A percentile compares a stretch with the other conserved stretches of the same genome.
phyloP scores from a whole-genome alignment of 2,888 invertebrate species.

The Brachyptera risi region DNA sequence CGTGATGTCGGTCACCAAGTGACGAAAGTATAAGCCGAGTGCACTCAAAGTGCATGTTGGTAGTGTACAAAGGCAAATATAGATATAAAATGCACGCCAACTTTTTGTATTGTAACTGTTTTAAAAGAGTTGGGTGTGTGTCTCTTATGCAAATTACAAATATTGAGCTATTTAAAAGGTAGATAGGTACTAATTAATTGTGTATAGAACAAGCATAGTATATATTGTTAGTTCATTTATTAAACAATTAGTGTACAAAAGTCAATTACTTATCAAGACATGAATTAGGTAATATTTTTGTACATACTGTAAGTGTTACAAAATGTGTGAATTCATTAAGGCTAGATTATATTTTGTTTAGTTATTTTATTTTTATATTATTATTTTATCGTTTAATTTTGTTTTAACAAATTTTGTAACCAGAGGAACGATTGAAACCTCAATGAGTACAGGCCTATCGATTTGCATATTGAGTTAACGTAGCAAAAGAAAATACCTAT shows the following conservation, averaged over 20 bases:
- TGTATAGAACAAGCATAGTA: too few relatives aligned
- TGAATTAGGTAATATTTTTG: conserved; percentile 51
- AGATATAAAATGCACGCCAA: too few relatives aligned
- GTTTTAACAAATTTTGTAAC: not conserved
- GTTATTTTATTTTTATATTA: conserved; percentile 11
- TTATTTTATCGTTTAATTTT: conserved; percentile 5
- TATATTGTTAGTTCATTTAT: not conserved
- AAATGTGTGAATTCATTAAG: conserved; percentile 24
- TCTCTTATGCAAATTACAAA: too few relatives aligned
- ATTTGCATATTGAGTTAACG: too few relatives aligned
- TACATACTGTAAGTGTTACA: conserved; percentile 48
- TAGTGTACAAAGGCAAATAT: too few relatives aligned
- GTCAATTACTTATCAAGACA: conserved; percentile 49
- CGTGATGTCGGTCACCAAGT: conserved; percentile 26
- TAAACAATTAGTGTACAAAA: conserved; percentile 46
- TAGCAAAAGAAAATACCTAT: too few relatives aligned
- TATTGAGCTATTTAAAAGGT: too few relatives aligned
- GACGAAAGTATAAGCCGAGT: conserved; percentile 21
- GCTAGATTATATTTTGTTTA: not conserved
- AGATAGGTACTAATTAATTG: not conserved
- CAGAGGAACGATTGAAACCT: too few relatives aligned
- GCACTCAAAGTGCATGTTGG: conserved; percentile 28
- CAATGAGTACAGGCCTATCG: too few relatives aligned
- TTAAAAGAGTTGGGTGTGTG: too few relatives aligned
- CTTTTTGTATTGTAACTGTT: too few relatives aligned